Evolutionary conservation across 2,113 vertebrate genomes (phyloP).

Genomic region (Glaucomys volans): DNA sequence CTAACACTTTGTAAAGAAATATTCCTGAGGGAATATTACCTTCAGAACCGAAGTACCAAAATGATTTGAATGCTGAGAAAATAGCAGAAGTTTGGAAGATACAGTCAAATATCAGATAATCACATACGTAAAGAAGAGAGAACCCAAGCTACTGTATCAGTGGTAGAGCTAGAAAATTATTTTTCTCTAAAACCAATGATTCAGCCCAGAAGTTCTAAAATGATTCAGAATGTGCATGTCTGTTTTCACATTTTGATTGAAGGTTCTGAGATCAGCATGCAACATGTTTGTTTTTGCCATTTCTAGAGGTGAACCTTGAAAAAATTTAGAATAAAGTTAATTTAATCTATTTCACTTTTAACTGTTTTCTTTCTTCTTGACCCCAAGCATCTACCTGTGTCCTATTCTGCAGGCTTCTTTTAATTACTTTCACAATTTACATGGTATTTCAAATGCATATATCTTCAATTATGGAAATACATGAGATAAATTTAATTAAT

Average conservation of each 20-base stretch:
- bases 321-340: not conserved
- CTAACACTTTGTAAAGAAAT: not conserved
- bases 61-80: not conserved
- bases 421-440: not conserved
- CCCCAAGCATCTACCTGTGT: not conserved
- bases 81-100: not conserved
- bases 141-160: rapidly evolving
- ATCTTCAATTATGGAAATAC: not conserved
- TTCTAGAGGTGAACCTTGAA: not conserved
- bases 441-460: not conserved
- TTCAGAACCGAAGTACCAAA: not conserved
- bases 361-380: not conserved
- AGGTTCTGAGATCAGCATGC: not conserved
- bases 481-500: not conserved
- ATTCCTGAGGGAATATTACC: not conserved
- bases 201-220: not conserved
- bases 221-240: not conserved
- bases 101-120: not conserved
- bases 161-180: not conserved
- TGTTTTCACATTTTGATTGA: not conserved
- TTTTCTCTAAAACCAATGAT: not conserved
- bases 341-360: not conserved
- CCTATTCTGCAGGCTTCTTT: not conserved
- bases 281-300: not conserved
- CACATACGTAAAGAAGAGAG: not conserved